Percentiles rank a stretch among this genome's conserved stretches.
These are phyloP conservation scores for Macropodus opercularis DNA, from an alignment of 2,797 vertebrate genomes.

Conservation along the genomic window DNA sequence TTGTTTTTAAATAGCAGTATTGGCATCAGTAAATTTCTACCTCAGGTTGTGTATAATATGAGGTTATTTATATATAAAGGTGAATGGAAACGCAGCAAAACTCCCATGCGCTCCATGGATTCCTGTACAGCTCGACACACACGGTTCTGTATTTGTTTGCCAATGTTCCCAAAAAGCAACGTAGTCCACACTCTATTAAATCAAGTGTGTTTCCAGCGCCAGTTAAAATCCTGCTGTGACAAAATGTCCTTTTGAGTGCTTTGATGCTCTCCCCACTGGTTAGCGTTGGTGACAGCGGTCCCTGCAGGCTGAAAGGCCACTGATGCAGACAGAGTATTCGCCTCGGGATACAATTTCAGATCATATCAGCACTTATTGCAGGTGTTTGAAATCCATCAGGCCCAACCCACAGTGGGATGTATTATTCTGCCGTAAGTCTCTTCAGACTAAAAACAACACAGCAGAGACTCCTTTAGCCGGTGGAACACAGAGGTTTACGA, in stretches of 20 bases:
- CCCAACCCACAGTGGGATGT: slow-evolving; percentile 30
- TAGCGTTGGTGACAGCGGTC: slow-evolving; percentile 27
- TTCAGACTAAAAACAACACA: slow-evolving; percentile 30
- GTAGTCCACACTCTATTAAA: slow-evolving; percentile 21
- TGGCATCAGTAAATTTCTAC: slow-evolving; percentile 58
- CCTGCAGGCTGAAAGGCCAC: slow-evolving; percentile 36
- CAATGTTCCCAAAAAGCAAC: slow-evolving; percentile 22
- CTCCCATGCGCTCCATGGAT: slow-evolving; percentile 23
- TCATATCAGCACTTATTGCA: slow-evolving; percentile 48
- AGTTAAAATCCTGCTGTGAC: slow-evolving; percentile 47
- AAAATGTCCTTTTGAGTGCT: slow-evolving; percentile 28
- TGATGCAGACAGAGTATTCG: slow-evolving; percentile 56
- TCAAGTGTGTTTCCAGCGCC: slow-evolving; percentile 33
- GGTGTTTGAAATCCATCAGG: slow-evolving; percentile 59
- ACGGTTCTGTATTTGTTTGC: slow-evolving; percentile 16
- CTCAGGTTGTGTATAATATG: slow-evolving; percentile 65
- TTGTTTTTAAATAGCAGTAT: background rate
- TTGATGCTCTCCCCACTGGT: slow-evolving; percentile 33
- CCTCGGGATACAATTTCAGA: slow-evolving; percentile 52
- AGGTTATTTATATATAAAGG: slow-evolving; percentile 54
- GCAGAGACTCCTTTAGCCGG: slow-evolving; percentile 43
- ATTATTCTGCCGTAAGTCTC: slow-evolving; percentile 37
- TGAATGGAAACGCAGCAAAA: slow-evolving; percentile 31
- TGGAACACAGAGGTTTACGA: slow-evolving; percentile 51
- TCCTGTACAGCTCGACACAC: slow-evolving; percentile 30